Percentiles rank a stretch among this genome's conserved stretches.
Evolutionary conservation across 2,888 invertebrate species (phyloP).

Genomic region (Diaphora mendica): DNA sequence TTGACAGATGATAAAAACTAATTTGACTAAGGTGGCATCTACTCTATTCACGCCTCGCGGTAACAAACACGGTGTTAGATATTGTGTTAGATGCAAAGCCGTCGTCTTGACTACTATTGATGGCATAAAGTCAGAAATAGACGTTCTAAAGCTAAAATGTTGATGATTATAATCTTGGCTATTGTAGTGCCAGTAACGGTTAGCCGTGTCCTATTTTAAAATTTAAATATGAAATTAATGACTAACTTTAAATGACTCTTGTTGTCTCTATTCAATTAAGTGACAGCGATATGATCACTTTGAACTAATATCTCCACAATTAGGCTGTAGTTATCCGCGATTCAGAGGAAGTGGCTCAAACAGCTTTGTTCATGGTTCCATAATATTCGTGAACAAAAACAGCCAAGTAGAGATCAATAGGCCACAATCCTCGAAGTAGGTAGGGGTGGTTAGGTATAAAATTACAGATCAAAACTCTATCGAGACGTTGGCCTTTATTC

Average conservation of each 20-base stretch:
- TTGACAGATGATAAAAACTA: too few species aligned
- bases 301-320: constrained; percentile 31
- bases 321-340: constrained; percentile 43
- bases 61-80: too few species aligned
- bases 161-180: background rate
- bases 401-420: constrained; percentile 74
- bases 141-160: too few species aligned
- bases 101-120: too few species aligned
- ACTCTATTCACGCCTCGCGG: too few species aligned
- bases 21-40: too few species aligned
- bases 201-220: background rate
- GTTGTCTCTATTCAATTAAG: constrained; percentile 6
- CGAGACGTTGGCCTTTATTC: constrained; percentile 84
- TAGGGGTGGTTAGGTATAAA: constrained; percentile 83
- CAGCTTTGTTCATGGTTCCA: constrained; percentile 56
- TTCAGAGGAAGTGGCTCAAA: constrained; percentile 38
- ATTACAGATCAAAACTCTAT: constrained; percentile 86
- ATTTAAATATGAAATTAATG: background rate
- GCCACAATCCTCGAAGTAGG: constrained; percentile 75
- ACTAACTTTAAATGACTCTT: background rate
- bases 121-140: too few species aligned
- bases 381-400: constrained; percentile 70
- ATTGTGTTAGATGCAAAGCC: too few species aligned
- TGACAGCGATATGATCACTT: constrained; percentile 34
- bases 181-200: background rate